Percentiles rank a stretch among this genome's conserved stretches.
Evolutionary conservation across 1,140 invertebrate genomes (phyloP).

Genomic region (Gryon sp.): DNA sequence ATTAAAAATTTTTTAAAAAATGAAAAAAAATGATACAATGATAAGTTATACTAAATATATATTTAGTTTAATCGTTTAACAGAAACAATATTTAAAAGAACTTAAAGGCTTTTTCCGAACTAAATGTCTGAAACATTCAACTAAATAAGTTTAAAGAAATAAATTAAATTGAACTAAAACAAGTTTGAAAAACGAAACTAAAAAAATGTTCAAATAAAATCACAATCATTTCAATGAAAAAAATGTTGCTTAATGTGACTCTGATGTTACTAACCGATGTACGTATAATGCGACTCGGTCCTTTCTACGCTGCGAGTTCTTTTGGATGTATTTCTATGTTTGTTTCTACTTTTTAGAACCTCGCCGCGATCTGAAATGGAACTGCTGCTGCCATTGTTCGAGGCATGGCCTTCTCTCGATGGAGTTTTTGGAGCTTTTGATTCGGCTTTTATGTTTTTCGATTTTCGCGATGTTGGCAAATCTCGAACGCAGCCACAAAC

Average conservation of each 20-base stretch:
- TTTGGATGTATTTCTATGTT: slow-evolving; percentile 71
- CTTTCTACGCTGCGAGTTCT: slow-evolving; percentile 75
- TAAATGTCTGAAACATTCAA: too few relatives aligned
- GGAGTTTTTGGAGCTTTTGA: slow-evolving; percentile 64
- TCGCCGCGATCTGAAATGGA: slow-evolving; percentile 65
- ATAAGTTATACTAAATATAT: too few relatives aligned
- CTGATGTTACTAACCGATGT: slow-evolving; percentile 72
- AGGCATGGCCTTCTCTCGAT: slow-evolving; percentile 38
- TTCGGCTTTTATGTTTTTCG: slow-evolving; percentile 65
- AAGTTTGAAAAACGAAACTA: too few relatives aligned
- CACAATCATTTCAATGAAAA: not conserved
- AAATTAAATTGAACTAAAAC: too few relatives aligned
- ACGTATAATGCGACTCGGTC: slow-evolving; percentile 76
- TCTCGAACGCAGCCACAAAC: slow-evolving; percentile 67
- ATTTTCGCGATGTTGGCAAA: slow-evolving; percentile 66
- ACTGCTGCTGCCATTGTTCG: slow-evolving; percentile 56
- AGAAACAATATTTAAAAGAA: too few relatives aligned
- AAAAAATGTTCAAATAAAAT: not conserved
- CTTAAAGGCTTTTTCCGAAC: too few relatives aligned
- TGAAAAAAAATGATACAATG: too few relatives aligned
- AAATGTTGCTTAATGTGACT: not conserved
- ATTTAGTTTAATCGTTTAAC: too few relatives aligned
- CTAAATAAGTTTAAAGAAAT: too few relatives aligned
- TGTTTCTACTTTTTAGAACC: slow-evolving; percentile 58
- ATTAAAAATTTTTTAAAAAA: too few relatives aligned